Evolutionary conservation across 2,113 vertebrate genomes (phyloP), one percentile per base, ranked within the genome.

Genomic region (Pyrgilauda ruficollis): DNA sequence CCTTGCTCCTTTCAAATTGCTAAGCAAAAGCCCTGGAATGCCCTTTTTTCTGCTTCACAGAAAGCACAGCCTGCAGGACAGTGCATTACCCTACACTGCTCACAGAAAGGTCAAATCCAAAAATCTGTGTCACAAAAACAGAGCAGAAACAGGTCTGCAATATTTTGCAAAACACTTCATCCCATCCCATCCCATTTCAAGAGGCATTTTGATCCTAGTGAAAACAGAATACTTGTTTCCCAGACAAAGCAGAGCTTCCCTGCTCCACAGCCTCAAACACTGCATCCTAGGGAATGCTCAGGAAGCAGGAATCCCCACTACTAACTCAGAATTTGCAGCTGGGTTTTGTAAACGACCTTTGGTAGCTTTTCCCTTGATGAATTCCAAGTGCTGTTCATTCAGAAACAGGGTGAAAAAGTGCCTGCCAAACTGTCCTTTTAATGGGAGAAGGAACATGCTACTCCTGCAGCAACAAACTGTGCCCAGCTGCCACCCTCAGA

Each of bases 391-490:
- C 63, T 89, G 73, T 6, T 92, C 90, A 79, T 55, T 74, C 41
- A 92, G 67, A 43, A 92, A 61, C 6, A 23, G 78, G 31, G 39
- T 76, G 85, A 92, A 70, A 63, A 92, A 91, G 66, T 22, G 63
- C 53, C 91, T 96, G 95, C 74, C 94, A 96, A 96, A 64, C 44
- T 87, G 83, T 62, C 91, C 63, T 64, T 78, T 97, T 89, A 96
- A 82, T 15, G 41, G 63, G 94, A 97, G 44, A 94, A 90, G 90
- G 95, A 96, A 94, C 95, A 96, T 4, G 47, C 55, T 41, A 13
- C 82, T 74, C 91, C 13, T 77, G 50, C 49, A 69, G 16, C 62
- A 72, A 84, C 83, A 58, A 92, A 86, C 63, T 2, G 17, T 75
- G 81, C 69, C 67, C 89, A 94, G 94, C 89, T 86, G 79, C 85